Conservation (phyloP, 2,113 vertebrate genomes). For the Misgurnus mizolepis region DNA sequence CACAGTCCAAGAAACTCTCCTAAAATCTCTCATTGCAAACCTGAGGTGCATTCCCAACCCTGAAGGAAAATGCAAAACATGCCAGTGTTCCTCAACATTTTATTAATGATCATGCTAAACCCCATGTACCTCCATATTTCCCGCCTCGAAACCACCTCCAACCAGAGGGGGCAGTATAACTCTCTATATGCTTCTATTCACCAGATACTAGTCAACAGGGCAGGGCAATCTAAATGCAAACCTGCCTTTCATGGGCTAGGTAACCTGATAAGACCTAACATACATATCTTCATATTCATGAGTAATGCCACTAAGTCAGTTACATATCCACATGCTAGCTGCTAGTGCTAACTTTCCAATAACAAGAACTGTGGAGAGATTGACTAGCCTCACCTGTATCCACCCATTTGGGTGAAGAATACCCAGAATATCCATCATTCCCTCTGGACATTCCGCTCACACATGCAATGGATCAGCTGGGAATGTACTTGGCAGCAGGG, state of each 20-base stretch:
- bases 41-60: slow-evolving; percentile 8
- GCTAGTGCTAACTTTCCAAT: slow-evolving; percentile 18
- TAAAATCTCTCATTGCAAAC: slow-evolving; percentile 32
- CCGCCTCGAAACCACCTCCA: too few relatives aligned
- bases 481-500: slow-evolving; percentile 50
- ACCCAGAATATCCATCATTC: slow-evolving; percentile 59
- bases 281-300: not conserved
- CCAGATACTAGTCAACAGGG: slow-evolving; percentile 79
- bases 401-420: slow-evolving; percentile 46
- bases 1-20: slow-evolving; percentile 28
- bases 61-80: slow-evolving; percentile 31
- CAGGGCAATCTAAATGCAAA: slow-evolving; percentile 71
- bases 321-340: slow-evolving; percentile 10
- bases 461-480: slow-evolving; percentile 42
- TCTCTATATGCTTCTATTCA: slow-evolving; percentile 85
- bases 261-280: slow-evolving; percentile 56
- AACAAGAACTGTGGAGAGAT: not conserved
- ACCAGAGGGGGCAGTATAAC: slow-evolving; percentile 80
- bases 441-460: slow-evolving; percentile 47
- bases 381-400: slow-evolving; percentile 18
- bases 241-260: slow-evolving; percentile 81
- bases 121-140: too few relatives aligned
- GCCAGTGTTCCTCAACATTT: slow-evolving; percentile 55
- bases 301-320: not conserved
- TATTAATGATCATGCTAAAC: slow-evolving; percentile 58